Evolutionary conservation across 2,113 vertebrate genomes (phyloP), one percentile per base, ranked within the genome.

Genomic region (Willisornis vidua): DNA sequence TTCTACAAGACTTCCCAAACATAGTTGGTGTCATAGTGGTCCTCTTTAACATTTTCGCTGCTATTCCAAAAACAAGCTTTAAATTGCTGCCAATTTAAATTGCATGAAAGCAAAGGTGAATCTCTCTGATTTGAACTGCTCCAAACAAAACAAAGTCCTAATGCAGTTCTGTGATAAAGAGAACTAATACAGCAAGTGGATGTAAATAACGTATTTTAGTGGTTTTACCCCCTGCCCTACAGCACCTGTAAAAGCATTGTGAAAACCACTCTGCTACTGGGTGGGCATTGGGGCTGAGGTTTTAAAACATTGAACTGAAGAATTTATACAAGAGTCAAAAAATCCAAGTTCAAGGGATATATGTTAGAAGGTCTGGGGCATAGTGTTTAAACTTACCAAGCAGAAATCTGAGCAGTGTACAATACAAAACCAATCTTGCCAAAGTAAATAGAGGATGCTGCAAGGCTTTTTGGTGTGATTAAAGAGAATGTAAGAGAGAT

Each of bases 381-480:
- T 17, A 70, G 6, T 3, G 0, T 55, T 86, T 88, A 1, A 11
- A 33, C 2, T 72, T 37, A 26, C 0, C 20, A 37, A 83, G 55
- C 3, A 37, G 22, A 83, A 92, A 76, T 62, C 1, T 1, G 1
- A 62, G 43, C 15, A 29, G 6, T 22, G 14, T 55, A 51, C 16
- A n/a, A 37, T 18, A 4, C 11, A 28, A 73, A 70, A 5, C 7
- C 17, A 43, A 1, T 26, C 43, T 72, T 63, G 23, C 5, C 18
- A 14, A 55, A 62, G 26, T 71, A 28, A 35, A 4, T 7, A 33
- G 28, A 7, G n/a, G 55, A 26, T 54, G 33, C 18, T 71, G 29
- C 0, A 0, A 77, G 37, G 33, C 33, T 66, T 62, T 81, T 49
- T 9, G 11, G 11, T 73, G 45, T 54, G 33, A 7, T 57, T 72